phyloP scores from a whole-genome alignment of 2,797 vertebrate genomes.

The Micropoecilia bifurca region DNA sequence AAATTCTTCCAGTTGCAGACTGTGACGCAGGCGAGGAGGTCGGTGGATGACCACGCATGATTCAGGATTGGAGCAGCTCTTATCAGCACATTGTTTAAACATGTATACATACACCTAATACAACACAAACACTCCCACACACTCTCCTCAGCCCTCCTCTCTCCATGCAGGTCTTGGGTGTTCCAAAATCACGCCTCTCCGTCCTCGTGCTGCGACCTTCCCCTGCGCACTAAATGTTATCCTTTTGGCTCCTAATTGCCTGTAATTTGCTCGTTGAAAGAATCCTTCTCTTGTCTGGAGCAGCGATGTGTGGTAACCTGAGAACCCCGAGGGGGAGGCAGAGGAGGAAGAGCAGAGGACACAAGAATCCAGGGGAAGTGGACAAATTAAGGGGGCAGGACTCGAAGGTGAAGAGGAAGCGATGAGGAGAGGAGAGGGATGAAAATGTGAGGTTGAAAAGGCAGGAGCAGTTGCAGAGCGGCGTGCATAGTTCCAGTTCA shows the following conservation, averaged over 20 bases:
- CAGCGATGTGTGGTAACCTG: conserved; percentile 79
- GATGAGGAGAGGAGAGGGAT: conserved; percentile 36
- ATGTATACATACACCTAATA: conserved; percentile 51
- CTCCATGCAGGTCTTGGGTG: conserved; percentile 54
- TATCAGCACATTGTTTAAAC: conserved; percentile 69
- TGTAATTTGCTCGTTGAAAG: conserved; percentile 81
- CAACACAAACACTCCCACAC: conserved; percentile 44
- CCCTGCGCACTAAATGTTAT: conserved; percentile 77
- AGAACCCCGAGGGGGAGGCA: conserved; percentile 69
- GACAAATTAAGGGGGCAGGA: conserved; percentile 64
- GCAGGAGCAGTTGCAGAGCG: conserved; percentile 14
- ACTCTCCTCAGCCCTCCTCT: conserved; percentile 17
- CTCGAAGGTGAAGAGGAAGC: conserved; percentile 60
- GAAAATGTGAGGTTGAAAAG: conserved; percentile 10
- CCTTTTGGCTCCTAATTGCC: conserved; percentile 83
- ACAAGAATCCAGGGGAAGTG: conserved; percentile 59
- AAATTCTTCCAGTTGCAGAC: conserved; percentile 8
- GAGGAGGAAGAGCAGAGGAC: conserved; percentile 55
- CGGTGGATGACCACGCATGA: conserved; percentile 46
- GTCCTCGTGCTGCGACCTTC: conserved; percentile 75
- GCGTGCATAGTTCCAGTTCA: conserved; percentile 1
- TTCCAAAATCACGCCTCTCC: conserved; percentile 56
- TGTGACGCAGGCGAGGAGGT: conserved; percentile 27
- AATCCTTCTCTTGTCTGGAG: conserved; percentile 71
- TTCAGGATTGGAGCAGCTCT: conserved; percentile 63